Conservation (phyloP, 2,113 vertebrate species). For the Pteronura brasiliensis region DNA sequence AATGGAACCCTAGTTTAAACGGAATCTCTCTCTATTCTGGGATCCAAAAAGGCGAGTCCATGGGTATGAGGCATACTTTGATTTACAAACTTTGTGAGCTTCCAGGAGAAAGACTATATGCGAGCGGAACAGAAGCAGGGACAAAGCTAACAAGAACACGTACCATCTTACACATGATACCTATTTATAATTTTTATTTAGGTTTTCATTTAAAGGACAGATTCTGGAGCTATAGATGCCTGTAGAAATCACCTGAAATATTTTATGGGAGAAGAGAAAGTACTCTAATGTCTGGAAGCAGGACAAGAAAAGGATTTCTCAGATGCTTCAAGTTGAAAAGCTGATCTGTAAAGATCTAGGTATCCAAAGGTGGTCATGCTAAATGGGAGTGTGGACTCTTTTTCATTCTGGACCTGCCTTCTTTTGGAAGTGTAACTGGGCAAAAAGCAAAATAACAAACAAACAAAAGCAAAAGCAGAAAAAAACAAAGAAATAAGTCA, state of each 20-base stretch:
- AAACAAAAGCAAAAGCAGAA: not conserved
- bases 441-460: slow-evolving; percentile 15
- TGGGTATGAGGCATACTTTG: not conserved
- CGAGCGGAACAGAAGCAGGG: not conserved
- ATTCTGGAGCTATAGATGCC: not conserved
- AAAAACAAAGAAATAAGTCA: not conserved
- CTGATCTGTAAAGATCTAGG: not conserved
- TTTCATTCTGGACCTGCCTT: not conserved
- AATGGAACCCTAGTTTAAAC: not conserved
- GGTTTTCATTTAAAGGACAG: slow-evolving; percentile 7
- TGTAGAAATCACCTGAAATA: not conserved
- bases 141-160: not conserved
- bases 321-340: not conserved
- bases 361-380: not conserved
- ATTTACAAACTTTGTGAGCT: not conserved
- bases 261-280: slow-evolving; percentile 14
- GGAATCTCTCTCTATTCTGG: not conserved
- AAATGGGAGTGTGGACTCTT: not conserved
- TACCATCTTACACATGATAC: not conserved
- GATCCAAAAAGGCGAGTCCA: not conserved
- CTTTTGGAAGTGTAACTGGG: not conserved
- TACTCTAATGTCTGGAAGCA: not conserved
- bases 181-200: not conserved
- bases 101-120: not conserved
- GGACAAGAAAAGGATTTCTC: not conserved